Evolutionary conservation across 2,113 vertebrate genomes (phyloP), one percentile per base, ranked within the genome.

Genomic region (Coracopsis vasa): DNA sequence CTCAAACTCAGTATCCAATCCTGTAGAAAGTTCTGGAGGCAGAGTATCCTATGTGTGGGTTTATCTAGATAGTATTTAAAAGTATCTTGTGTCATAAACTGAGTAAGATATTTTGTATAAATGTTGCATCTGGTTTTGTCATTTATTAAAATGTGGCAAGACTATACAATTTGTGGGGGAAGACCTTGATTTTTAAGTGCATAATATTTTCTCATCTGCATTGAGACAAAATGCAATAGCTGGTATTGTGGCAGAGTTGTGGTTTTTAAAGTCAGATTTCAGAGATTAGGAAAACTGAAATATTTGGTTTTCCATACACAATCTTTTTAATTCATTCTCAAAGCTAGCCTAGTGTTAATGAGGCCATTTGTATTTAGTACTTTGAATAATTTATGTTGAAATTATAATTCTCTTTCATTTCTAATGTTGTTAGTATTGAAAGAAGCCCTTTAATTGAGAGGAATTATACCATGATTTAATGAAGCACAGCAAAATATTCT

Each of bases 331-430:
- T 69, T 84, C 27, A 72, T 85, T 95, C 33, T 87, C 48, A 87
- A 85, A 87, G 69, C 47, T 80, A 95, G 42, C 33, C 25, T 90
- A 45, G 48, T 35, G 73, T 89, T 94, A 94, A 94, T 92, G 47
- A 95, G 39, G 60, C n/a, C 39, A 33, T 90, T 94, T 92, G 23
- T 92, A 70, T 93, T 67, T 95, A 92, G 69, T 45, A 31, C 31
- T 83, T 92, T 70, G 72, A 83, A 93, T 67, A 90, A 78, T 84
- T 93, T 90, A 67, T 83, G n/a, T 45, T 74, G 47, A 92, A 94
- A 92, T 79, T 69, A 48, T 51, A 78, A 82, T 94, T 95, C 12
- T 88, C 54, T 94, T 90, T 90, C 21, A 61, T 80, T 92, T 92
- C 51, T 78, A 37, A 86, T 74, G 33, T 73, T 0, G 0, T 88